Percentiles rank a stretch among this genome's conserved stretches.
These are phyloP conservation scores for Pygoscelis adeliae DNA, from an alignment of 2,113 vertebrate species.

Conservation along the genomic window DNA sequence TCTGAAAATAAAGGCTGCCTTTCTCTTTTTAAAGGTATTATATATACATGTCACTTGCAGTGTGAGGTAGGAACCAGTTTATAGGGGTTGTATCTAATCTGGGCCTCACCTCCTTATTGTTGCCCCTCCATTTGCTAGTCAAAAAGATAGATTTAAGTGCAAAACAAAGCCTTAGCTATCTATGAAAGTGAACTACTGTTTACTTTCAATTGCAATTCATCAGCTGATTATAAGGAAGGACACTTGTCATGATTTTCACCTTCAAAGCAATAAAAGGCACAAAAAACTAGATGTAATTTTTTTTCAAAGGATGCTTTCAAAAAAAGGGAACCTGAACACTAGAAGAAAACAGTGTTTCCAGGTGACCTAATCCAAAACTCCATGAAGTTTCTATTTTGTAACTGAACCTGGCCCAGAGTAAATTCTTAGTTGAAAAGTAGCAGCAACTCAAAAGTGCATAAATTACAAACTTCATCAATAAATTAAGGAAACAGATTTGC, in stretches of 20 bases:
- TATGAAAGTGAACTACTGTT: background rate
- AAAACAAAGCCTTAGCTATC: background rate
- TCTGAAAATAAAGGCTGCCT: conserved; percentile 44
- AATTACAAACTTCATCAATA: conserved; percentile 10
- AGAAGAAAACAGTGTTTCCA: background rate
- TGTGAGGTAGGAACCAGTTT: conserved; percentile 58
- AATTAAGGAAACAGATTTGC: conserved; percentile 22
- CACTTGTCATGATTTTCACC: background rate
- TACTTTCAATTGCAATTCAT: background rate
- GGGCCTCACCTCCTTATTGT: background rate
- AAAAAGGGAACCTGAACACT: background rate
- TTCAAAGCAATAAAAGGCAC: background rate
- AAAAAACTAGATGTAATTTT: background rate
- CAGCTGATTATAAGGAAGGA: background rate
- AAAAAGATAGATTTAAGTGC: background rate
- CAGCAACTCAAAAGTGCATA: conserved; percentile 56
- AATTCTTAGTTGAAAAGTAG: conserved; percentile 45
- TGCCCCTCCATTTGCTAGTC: background rate
- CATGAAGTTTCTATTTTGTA: background rate
- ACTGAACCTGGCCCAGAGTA: background rate
- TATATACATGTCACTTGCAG: background rate
- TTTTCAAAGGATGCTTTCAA: background rate
- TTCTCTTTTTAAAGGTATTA: background rate
- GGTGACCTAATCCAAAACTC: background rate
- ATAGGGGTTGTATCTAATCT: background rate